Evolutionary conservation across 64 coral and sea anemone species (phyloP), one percentile per base, ranked within the genome.

Genomic region (Dendronephthya gigantea): DNA sequence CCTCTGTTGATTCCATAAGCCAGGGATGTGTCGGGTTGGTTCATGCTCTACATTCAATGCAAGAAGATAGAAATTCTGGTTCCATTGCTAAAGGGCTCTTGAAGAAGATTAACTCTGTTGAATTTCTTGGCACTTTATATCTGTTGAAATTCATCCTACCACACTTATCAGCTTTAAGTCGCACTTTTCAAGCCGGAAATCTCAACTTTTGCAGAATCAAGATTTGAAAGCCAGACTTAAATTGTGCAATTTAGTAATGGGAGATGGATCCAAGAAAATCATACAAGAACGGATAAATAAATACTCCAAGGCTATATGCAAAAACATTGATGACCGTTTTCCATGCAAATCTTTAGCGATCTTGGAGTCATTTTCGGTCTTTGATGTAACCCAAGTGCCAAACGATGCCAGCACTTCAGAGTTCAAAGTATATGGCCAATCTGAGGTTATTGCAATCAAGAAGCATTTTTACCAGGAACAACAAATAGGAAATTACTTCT

Each of bases 81-180:
- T 29, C 49, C 50, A 85, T 85, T 48, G 83, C 83, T 35, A 50
- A 33, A 85, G 83, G 83, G 50, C 83, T 85, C 48, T 50, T 85
- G 43, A 85, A 85, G 49, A 85, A 59, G 48, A 85, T 85, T n/a
- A 49, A 45, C 47, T 84, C 40, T 45, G 35, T 34, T 35, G 49
- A 85, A 35, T 85, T 85, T 85, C 83, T 81, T 81, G 74, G 74
- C 19, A 39, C 39, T 32, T 39, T 81, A 39, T 81, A 81, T 39
- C 31, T 81, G 19, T 39, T 81, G 31, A 81, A 81, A 39, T 39
- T 35, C 74, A 81, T 81, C 31, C 74, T 81, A 33, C 31, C 74
- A 81, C 74, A 81, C 74, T 39, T 81, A 32, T 81, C 74, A 81
- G 39, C 39, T 81, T 39, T 81, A 35, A 81, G 74, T 81, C 31